Conservation (phyloP, 2,888 invertebrate species). For the Caenorhabditis japonica region DNA sequence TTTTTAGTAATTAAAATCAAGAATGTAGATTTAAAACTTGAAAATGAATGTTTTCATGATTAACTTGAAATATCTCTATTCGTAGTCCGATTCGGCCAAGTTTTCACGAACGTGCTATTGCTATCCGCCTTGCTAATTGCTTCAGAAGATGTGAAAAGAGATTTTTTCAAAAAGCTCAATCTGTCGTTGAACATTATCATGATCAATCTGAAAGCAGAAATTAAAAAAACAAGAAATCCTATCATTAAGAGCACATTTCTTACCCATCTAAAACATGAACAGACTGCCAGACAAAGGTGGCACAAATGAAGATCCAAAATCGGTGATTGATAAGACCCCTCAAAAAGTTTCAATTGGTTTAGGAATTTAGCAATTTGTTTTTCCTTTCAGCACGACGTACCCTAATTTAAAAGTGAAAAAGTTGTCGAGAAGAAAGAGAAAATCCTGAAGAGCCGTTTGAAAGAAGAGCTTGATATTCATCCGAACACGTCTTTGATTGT, state of each 20-base stretch:
- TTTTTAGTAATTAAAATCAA: too few species aligned
- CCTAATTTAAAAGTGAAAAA: constrained; percentile 8
- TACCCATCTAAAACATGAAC: constrained; percentile 34
- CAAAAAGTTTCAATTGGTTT: not conserved
- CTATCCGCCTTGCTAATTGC: not conserved
- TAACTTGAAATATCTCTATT: too few species aligned
- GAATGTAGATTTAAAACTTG: too few species aligned
- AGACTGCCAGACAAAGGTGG: constrained; percentile 28
- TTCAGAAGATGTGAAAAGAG: constrained; percentile 3
- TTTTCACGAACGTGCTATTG: too few species aligned
- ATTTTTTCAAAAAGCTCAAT: constrained; percentile 1
- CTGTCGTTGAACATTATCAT: constrained; percentile 39
- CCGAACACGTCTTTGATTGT: constrained; percentile 1
- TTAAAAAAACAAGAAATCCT: too few species aligned
- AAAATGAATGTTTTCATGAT: too few species aligned
- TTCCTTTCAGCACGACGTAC: too few species aligned
- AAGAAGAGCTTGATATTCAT: constrained; percentile 19
- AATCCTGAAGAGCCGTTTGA: constrained; percentile 27
- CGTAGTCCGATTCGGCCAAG: too few species aligned
- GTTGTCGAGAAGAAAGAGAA: constrained; percentile 23
- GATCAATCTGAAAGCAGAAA: constrained; percentile 26
- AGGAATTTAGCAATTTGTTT: too few species aligned
- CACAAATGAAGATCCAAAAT: constrained; percentile 32
- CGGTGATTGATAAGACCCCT: constrained; percentile 16
- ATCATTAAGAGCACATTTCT: too few species aligned